Base-by-base conservation (phyloP, 2,113 vertebrate species). In the Oxyura jamaicensis region DNA sequence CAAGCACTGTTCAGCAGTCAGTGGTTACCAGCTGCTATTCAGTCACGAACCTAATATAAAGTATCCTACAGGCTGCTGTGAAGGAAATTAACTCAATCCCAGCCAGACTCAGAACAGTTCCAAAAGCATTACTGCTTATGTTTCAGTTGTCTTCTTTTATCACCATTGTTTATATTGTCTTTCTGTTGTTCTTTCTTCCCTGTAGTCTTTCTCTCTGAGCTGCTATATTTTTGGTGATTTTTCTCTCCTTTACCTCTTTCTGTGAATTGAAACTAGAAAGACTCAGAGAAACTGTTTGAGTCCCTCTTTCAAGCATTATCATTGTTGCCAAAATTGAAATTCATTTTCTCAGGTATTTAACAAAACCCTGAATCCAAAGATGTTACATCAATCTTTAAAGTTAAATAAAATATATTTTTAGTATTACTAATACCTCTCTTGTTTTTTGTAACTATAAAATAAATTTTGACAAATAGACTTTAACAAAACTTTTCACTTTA, bases 211-310 rank as follows among this genome's bases (percentile, higher is more conserved):
- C 29, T 66, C 65, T 83, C 52, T 86, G 66, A 67, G 22, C 8
- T 63, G 10, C 9, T 0, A 0, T 48, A 62, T 62, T 71, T 77
- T 25, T 39, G 28, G 4, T 25, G 5, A 14, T 22, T 79, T 89
- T 60, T 86, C 46, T 36, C 8, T 83, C 39, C 62, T 35, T 68
- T 36, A 36, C 33, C 3, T 65, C 3, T 22, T 84, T 77, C 36
- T 79, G 12, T 62, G 20, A 83, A 28, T 48, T 19, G 5, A 42
- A 83, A 71, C 17, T 11, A 50, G 46, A 48, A 48, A 48, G 46
- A 48, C 16, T 11, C 13, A 66, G 71, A 52, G 46, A 68, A 60
- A 36, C 5, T 25, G 7, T 36, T 5, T 8, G 6, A 59, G 8
- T 46, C 13, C 74, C 29, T 71, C 12, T 3, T 90, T 80, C 36